Conservation (phyloP, 2,113 vertebrate species). For the Notarius quadriscutis region DNA sequence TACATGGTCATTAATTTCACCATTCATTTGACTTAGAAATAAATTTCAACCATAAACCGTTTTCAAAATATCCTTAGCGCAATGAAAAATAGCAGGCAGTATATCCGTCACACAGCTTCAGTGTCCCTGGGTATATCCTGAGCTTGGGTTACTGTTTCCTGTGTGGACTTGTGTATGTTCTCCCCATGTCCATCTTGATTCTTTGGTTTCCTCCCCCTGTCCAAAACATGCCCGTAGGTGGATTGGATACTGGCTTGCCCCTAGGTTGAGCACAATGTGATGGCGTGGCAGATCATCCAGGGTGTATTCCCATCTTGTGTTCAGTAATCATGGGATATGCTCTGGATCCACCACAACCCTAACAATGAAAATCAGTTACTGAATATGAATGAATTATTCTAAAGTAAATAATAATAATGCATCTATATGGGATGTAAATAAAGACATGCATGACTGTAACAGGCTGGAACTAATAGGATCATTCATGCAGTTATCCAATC, state of each 20-base stretch:
- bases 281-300: not conserved
- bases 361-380: not conserved
- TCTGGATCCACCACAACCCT: not conserved
- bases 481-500: constrained; percentile 8
- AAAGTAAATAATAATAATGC: constrained; percentile 17
- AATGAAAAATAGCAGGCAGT: not conserved
- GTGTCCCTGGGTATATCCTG: not conserved
- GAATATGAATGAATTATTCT: not conserved
- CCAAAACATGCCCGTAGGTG: not conserved
- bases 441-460: not conserved
- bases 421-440: not conserved
- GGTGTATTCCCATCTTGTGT: not conserved
- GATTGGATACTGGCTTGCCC: not conserved
- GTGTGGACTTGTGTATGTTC: not conserved
- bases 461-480: not conserved
- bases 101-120: not conserved
- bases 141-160: not conserved
- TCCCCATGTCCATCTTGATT: not conserved
- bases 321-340: not conserved
- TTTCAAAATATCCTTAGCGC: not conserved
- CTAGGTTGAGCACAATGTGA: not conserved
- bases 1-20: not conserved
- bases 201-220: not conserved
- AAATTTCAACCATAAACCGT: not conserved
- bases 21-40: not conserved